Evolutionary conservation across 2,888 invertebrate species (phyloP).

Genomic region (Cyclophora punctaria): DNA sequence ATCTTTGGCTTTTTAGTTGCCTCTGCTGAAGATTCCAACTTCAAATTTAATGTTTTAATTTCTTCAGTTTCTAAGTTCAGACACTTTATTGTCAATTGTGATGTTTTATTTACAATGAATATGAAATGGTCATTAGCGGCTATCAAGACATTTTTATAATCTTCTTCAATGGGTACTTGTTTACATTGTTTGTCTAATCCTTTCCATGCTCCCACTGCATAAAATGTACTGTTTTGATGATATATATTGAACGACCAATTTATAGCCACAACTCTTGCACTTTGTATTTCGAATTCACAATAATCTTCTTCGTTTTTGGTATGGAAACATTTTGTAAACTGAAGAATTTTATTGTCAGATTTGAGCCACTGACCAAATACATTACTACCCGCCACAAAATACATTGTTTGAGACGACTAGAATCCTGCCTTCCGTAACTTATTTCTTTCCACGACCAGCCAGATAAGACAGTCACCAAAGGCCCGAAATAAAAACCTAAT

Average conservation of each 20-base stretch:
- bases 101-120: conserved; percentile 31
- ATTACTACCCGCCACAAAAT: conserved; percentile 51
- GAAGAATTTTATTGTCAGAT: too few relatives aligned
- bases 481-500: too few relatives aligned
- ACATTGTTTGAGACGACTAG: conserved; percentile 19
- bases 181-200: conserved; percentile 34
- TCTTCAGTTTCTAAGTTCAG: conserved; percentile 33
- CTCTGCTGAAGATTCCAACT: conserved; percentile 30
- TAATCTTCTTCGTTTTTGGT: too few relatives aligned
- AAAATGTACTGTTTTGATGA: conserved; percentile 30
- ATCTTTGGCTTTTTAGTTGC: conserved; percentile 25
- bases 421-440: too few relatives aligned
- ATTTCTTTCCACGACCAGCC: too few relatives aligned
- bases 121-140: conserved; percentile 52
- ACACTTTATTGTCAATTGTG: conserved; percentile 34
- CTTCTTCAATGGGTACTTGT: conserved; percentile 34
- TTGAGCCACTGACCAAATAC: conserved; percentile 60
- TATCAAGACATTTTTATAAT: conserved; percentile 23
- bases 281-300: too few relatives aligned
- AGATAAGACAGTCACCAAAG: too few relatives aligned
- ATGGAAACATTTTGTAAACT: too few relatives aligned
- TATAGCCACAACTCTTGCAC: conserved; percentile 20
- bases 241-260: conserved; percentile 64
- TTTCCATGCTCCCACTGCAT: conserved; percentile 45
- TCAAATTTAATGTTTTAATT: conserved; percentile 31